Evolutionary conservation across 1,140 invertebrate species (phyloP).

Genomic region (Nephotettix cincticeps): DNA sequence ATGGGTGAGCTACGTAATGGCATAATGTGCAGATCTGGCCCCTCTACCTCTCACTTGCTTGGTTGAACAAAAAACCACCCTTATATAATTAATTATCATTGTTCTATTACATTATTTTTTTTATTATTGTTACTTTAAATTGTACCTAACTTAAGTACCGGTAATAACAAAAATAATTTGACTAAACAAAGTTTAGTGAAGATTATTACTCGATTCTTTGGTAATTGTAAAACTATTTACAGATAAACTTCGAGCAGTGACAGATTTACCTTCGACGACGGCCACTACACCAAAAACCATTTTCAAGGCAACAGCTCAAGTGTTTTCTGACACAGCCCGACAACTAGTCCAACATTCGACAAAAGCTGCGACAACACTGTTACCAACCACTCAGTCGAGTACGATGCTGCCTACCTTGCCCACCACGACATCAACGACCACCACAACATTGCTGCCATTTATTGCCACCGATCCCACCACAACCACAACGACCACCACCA

Average conservation of each 20-base stretch:
- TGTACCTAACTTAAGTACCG: too few relatives aligned
- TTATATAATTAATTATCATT: too few relatives aligned
- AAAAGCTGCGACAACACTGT: conserved; percentile 30
- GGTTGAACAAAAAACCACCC: too few relatives aligned
- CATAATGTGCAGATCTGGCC: too few relatives aligned
- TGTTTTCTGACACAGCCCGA: conserved; percentile 43
- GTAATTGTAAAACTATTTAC: too few relatives aligned
- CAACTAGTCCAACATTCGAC: conserved; percentile 25
- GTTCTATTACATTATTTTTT: too few relatives aligned
- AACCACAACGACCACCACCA: conserved; percentile 48
- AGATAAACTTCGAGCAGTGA: conserved; percentile 59
- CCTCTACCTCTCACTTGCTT: too few relatives aligned
- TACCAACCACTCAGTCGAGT: conserved; percentile 10
- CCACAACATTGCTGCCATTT: conserved; percentile 47
- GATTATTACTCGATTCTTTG: too few relatives aligned
- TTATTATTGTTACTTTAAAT: too few relatives aligned
- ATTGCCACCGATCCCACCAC: conserved; percentile 49
- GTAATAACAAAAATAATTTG: too few relatives aligned
- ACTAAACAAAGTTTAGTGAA: too few relatives aligned
- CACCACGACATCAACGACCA: conserved; percentile 44
- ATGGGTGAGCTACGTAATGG: too few relatives aligned
- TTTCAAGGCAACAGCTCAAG: conserved; percentile 44
- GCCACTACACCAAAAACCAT: conserved; percentile 41
- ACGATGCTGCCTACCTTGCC: conserved; percentile 27
- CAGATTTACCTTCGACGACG: conserved; percentile 61